A percentile compares a stretch with the other conserved stretches of the same genome.
Conservation (phyloP, 2,113 vertebrate species). For the Lethenteron camtschaticum region DNA sequence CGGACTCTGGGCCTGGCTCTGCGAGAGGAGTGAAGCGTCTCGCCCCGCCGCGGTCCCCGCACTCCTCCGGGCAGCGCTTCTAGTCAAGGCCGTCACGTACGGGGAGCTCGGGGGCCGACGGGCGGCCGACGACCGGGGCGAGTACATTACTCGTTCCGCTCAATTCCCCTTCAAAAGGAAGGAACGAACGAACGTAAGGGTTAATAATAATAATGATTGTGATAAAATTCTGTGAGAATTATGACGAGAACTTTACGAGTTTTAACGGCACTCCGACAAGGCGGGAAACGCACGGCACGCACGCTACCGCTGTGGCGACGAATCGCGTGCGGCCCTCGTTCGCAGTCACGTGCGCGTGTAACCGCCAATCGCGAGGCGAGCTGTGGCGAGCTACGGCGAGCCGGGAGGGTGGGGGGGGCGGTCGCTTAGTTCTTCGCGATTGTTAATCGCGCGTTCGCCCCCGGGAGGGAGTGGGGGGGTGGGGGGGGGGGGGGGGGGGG, state of each 20-base stretch:
- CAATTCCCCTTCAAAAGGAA: too few species aligned
- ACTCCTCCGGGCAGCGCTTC: too few species aligned
- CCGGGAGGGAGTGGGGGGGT: neutral
- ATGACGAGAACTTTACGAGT: neutral
- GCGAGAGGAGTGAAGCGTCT: too few species aligned
- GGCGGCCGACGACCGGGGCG: too few species aligned
- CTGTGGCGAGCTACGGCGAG: neutral
- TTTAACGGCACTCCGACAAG: neutral
- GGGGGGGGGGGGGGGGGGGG: neutral
- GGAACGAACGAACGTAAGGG: too few species aligned
- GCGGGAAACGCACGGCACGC: neutral
- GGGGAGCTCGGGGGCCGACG: too few species aligned
- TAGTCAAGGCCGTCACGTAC: too few species aligned
- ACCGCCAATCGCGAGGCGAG: neutral
- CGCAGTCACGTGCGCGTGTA: neutral
- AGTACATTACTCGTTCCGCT: too few species aligned
- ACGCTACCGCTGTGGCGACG: too few species aligned
- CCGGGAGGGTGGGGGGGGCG: neutral
- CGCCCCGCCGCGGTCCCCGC: too few species aligned
- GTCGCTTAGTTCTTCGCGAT: neutral
- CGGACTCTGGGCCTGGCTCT: too few species aligned
- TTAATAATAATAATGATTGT: too few species aligned
- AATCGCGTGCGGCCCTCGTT: neutral
- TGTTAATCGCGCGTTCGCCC: neutral
- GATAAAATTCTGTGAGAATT: neutral